A percentile compares a stretch with the other conserved stretches of the same genome.
Conservation (phyloP, 2,888 invertebrate genomes). For the Arge pagana region DNA sequence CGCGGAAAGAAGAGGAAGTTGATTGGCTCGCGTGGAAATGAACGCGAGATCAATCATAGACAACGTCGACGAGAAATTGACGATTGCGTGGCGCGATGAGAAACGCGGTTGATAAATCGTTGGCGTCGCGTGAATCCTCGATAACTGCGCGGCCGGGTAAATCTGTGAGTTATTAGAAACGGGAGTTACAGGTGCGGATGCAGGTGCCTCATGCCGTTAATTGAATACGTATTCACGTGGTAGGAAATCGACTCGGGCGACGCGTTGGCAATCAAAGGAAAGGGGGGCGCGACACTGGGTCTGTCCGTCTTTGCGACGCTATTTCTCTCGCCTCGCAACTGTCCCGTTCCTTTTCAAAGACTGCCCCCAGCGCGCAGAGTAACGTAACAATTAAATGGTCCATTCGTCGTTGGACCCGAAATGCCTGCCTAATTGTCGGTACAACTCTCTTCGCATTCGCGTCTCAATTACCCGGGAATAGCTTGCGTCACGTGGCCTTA, state of each 20-base stretch:
- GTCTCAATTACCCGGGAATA: slow-evolving; percentile 16
- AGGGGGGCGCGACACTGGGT: slow-evolving; percentile 13
- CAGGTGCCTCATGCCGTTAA: slow-evolving; percentile 19
- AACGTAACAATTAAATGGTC: too few relatives aligned
- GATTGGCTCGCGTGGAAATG: too few relatives aligned
- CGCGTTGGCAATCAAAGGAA: slow-evolving; percentile 21
- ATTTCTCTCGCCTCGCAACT: background rate
- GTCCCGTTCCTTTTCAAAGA: slow-evolving; percentile 1
- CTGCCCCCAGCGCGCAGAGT: background rate
- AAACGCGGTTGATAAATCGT: slow-evolving; percentile 16
- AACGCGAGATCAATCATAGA: too few relatives aligned
- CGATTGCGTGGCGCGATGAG: slow-evolving; percentile 1
- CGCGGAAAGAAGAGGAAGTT: too few relatives aligned
- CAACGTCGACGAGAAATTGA: slow-evolving; percentile 6
- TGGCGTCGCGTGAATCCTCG: background rate
- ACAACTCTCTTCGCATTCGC: slow-evolving; percentile 18
- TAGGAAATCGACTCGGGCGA: slow-evolving; percentile 14
- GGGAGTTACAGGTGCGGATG: slow-evolving; percentile 13
- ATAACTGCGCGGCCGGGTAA: slow-evolving; percentile 2
- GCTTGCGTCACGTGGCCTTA: slow-evolving; percentile 25
- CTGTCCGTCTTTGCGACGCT: slow-evolving; percentile 1
- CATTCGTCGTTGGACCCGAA: too few relatives aligned
- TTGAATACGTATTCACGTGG: slow-evolving; percentile 26
- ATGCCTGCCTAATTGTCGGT: slow-evolving; percentile 30
- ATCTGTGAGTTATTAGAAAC: slow-evolving; percentile 16